Percentiles rank a stretch among this genome's conserved stretches.
These are phyloP conservation scores for Muscina levida DNA, from an alignment of 2,888 invertebrate species.

Conservation along the genomic window DNA sequence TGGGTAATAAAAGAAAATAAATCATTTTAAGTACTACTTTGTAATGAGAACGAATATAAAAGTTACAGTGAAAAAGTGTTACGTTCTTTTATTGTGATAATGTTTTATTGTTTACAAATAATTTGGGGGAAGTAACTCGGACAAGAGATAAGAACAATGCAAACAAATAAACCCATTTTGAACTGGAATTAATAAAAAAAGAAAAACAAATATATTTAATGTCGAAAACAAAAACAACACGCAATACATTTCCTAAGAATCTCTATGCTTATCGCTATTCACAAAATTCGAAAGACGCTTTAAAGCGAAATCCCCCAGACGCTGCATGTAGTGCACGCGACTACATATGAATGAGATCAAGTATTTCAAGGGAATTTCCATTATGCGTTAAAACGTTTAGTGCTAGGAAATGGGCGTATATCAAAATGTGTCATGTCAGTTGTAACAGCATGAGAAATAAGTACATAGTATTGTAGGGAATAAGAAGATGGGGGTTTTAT, in stretches of 20 bases:
- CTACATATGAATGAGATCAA: constrained; percentile 27
- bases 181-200: constrained; percentile 25
- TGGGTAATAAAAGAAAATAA: too few relatives aligned
- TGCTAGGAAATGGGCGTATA: too few relatives aligned
- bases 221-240: constrained; percentile 13
- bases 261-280: constrained; percentile 41
- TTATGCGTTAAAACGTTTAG: not conserved
- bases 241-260: constrained; percentile 44
- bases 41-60: too few relatives aligned
- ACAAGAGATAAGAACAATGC: constrained; percentile 19
- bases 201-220: constrained; percentile 15
- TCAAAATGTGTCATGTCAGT: too few relatives aligned
- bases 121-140: constrained; percentile 1
- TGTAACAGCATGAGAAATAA: too few relatives aligned
- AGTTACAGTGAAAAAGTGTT: constrained; percentile 1
- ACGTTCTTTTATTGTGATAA: not conserved
- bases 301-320: constrained; percentile 28
- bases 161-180: constrained; percentile 49
- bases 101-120: not conserved
- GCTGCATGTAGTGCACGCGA: constrained; percentile 52
- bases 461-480: too few relatives aligned
- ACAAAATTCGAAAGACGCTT: constrained; percentile 23
- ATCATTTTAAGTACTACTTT: too few relatives aligned
- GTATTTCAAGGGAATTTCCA: constrained; percentile 47
- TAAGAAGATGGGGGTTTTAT: too few relatives aligned